Conservation (phyloP, 2,113 vertebrate genomes). For the Rhea americana region DNA sequence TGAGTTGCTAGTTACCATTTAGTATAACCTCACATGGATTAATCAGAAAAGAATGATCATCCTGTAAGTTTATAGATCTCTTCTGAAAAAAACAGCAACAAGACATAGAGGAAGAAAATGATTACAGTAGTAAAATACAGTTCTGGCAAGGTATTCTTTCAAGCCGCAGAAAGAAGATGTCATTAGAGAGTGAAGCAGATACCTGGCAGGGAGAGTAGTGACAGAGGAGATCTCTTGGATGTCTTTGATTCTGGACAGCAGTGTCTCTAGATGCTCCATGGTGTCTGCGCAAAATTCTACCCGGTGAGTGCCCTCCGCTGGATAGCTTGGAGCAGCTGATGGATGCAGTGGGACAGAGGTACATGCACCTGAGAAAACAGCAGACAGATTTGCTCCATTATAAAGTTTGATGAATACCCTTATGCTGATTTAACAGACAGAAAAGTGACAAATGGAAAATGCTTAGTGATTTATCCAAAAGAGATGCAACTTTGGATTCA, state of each 20-base stretch:
- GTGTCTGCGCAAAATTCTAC: slow-evolving; percentile 80
- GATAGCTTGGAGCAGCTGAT: slow-evolving; percentile 58
- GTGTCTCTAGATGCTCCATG: slow-evolving; percentile 65
- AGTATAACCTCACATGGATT: not conserved
- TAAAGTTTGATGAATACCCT: not conserved
- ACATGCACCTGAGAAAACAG: slow-evolving; percentile 64
- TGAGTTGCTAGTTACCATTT: not conserved
- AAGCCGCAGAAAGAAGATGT: not conserved
- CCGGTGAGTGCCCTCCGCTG: slow-evolving; percentile 73
- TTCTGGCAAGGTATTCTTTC: not conserved
- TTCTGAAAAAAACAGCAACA: not conserved
- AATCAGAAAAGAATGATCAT: not conserved
- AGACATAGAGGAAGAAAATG: not conserved
- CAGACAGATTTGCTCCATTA: not conserved
- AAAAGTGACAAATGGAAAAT: not conserved
- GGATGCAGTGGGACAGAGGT: slow-evolving; percentile 67
- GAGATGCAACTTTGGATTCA: not conserved
- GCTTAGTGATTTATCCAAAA: not conserved
- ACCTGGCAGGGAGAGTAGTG: slow-evolving; percentile 80
- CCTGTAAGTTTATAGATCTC: not conserved
- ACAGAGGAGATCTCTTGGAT: slow-evolving; percentile 69
- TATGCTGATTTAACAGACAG: not conserved
- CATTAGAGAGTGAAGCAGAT: not conserved
- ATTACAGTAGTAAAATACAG: not conserved
- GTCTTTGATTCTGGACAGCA: slow-evolving; percentile 77